A percentile compares a stretch with the other conserved stretches of the same genome.
Conservation (phyloP, 2,888 invertebrate species). For the Ernsta delagoae region DNA sequence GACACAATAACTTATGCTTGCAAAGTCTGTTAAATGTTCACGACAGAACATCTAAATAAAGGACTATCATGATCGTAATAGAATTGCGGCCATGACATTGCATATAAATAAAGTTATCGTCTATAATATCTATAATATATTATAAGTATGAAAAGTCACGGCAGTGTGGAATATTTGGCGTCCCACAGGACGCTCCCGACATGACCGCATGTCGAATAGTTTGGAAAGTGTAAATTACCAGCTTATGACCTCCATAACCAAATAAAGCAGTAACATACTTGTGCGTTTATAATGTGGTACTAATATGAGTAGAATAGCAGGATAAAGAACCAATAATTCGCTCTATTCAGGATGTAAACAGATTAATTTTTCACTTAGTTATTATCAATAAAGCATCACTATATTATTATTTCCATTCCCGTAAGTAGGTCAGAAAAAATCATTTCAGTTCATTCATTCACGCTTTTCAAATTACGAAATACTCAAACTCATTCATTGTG, state of each 20-base stretch:
- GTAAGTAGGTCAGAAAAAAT: not conserved
- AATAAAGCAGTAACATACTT: too few relatives aligned
- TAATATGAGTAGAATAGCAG: too few relatives aligned
- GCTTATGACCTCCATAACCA: too few relatives aligned
- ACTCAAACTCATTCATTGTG: conserved; percentile 1
- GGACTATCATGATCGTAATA: not conserved
- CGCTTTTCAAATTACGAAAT: conserved; percentile 6
- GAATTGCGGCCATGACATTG: not conserved
- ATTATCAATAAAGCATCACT: not conserved
- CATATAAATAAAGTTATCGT: not conserved
- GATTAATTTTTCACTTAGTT: not conserved
- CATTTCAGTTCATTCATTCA: conserved; percentile 8
- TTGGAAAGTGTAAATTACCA: not conserved
- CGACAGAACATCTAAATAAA: not conserved
- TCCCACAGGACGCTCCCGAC: conserved; percentile 10
- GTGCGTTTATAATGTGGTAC: too few relatives aligned
- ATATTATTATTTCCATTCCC: not conserved
- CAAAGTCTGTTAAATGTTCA: not conserved
- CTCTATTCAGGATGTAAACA: too few relatives aligned
- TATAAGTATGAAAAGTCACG: conserved; percentile 2
- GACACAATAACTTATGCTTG: too few relatives aligned
- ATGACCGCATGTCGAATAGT: conserved; percentile 7
- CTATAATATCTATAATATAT: not conserved
- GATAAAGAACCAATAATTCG: too few relatives aligned
- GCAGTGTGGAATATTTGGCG: conserved; percentile 9